Evolutionary conservation across 2,113 vertebrate genomes (phyloP).

Genomic region (Hippotragus niger): DNA sequence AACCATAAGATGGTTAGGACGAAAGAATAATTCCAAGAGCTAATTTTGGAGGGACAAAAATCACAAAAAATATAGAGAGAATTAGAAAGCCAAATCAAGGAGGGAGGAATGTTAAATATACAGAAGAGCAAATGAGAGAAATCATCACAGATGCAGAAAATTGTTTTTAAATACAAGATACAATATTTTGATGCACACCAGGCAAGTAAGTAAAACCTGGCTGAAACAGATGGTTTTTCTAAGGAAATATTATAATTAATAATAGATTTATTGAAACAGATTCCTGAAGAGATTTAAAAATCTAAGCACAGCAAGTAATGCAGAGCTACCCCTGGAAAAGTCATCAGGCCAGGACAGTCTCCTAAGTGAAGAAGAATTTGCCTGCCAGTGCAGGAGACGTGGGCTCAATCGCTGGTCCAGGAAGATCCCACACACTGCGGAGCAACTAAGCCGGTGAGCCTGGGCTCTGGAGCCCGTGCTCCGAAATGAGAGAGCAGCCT

Average conservation of each 20-base stretch:
- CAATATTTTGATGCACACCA: not conserved
- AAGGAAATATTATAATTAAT: not conserved
- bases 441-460: accelerated
- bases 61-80: not conserved
- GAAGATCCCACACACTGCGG: not conserved
- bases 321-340: not conserved
- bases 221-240: not conserved
- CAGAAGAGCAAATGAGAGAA: not conserved
- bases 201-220: not conserved
- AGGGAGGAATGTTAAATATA: not conserved
- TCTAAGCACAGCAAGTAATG: not conserved
- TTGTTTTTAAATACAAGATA: not conserved
- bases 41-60: not conserved
- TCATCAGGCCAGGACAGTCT: not conserved
- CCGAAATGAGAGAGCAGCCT: not conserved
- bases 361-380: accelerated
- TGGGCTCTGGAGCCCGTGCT: not conserved
- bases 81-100: not conserved
- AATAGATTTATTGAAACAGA: not conserved
- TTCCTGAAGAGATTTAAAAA: not conserved
- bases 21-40: not conserved
- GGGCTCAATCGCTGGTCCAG: accelerated
- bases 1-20: not conserved
- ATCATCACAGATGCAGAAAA: not conserved
- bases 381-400: not conserved